A percentile compares a stretch with the other conserved stretches of the same genome.
Conservation (phyloP, 2,888 invertebrate species). For the Agrochola macilenta region DNA sequence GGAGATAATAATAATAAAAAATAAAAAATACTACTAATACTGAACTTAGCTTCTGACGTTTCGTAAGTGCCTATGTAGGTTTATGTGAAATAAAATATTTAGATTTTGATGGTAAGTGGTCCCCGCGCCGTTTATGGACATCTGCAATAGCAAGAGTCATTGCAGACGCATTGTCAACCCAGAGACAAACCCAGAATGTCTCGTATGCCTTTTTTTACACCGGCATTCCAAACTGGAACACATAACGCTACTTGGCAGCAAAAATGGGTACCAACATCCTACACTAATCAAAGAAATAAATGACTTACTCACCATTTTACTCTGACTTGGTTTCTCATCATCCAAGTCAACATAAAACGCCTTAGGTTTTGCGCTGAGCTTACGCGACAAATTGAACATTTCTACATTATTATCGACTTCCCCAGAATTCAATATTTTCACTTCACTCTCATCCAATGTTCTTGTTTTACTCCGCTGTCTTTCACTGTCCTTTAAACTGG, state of each 20-base stretch:
- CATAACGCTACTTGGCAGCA: not conserved
- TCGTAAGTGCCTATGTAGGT: too few relatives aligned
- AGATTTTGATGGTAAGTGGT: not conserved
- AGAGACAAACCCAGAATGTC: not conserved
- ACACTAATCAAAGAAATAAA: not conserved
- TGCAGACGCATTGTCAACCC: not conserved
- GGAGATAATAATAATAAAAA: too few relatives aligned
- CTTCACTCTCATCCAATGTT: slow-evolving; percentile 85
- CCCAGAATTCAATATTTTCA: slow-evolving; percentile 80
- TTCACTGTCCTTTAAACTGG: slow-evolving; percentile 52
- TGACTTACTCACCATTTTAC: slow-evolving; percentile 43
- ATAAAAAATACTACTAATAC: too few relatives aligned
- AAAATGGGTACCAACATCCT: not conserved
- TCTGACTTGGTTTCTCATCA: slow-evolving; percentile 70
- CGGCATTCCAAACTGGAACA: not conserved
- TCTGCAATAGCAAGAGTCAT: not conserved
- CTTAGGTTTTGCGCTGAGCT: slow-evolving; percentile 82
- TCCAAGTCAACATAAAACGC: slow-evolving; percentile 84
- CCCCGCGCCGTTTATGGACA: not conserved
- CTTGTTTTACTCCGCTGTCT: slow-evolving; percentile 84
- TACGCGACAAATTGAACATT: slow-evolving; percentile 79
- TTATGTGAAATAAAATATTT: too few relatives aligned
- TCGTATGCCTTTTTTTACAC: not conserved
- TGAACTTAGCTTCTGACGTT: too few relatives aligned
- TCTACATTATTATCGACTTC: slow-evolving; percentile 82